These are phyloP conservation scores for Lepus oiostolus DNA, from an alignment of 2,797 vertebrate species.

Conservation along the genomic window DNA sequence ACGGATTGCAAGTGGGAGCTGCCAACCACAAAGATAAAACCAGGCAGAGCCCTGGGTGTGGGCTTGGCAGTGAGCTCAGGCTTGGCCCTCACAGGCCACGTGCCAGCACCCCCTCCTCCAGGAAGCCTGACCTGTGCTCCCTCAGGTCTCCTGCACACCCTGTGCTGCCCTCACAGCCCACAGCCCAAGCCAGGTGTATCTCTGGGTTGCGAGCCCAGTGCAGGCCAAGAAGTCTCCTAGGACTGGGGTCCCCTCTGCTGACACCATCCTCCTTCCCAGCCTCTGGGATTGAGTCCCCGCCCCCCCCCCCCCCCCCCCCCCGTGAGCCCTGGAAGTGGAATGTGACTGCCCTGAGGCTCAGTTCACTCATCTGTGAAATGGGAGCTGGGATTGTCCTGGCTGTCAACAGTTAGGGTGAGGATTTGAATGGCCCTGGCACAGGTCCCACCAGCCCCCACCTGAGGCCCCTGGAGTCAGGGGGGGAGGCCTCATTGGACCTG, in stretches of 20 bases:
- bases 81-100: neutral
- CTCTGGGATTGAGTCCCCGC: neutral
- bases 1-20: neutral
- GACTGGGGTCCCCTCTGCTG: fast-evolving
- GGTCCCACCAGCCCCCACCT: neutral
- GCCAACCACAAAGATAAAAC: neutral
- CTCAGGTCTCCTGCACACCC: neutral
- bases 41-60: neutral
- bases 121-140: neutral
- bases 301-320: too few species aligned
- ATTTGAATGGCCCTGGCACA: neutral
- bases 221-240: neutral
- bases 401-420: neutral
- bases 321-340: neutral
- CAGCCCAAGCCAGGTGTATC: neutral
- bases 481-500: neutral
- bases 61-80: neutral
- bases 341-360: neutral
- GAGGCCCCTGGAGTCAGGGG: neutral
- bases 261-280: fast-evolving
- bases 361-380: neutral
- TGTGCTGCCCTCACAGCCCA: neutral
- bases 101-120: neutral
- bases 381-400: neutral
- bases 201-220: neutral